Base-by-base conservation (phyloP, 2,113 vertebrate genomes). In the Carettochelys insculpta region DNA sequence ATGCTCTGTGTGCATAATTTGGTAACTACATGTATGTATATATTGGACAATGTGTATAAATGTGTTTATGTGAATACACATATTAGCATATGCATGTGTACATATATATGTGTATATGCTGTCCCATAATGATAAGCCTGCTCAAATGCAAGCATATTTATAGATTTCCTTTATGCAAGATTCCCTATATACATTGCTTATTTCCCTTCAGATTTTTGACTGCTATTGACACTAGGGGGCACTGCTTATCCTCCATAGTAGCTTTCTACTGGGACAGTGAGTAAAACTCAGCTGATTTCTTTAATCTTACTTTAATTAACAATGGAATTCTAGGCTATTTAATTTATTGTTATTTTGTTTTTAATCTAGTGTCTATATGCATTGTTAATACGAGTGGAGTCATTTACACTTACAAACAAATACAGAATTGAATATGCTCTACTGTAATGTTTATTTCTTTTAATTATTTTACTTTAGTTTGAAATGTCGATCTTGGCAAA, bases 221-320 rank as follows among this genome's bases (percentile, higher is more conserved):
- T 96, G 95, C 96, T 97, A 94, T 95, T 98, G 98, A 99, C 99
- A 98, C 99, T 99, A 99, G 99, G 98, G 99, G 99, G 99, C 99
- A 99, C 98, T 99, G 99, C 98, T 98, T 98, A 97, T 99, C 99
- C 98, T 99, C 98, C 94, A 95, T 98, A 98, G 97, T 93, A 76
- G 97, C 96, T 97, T 95, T 94, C 96, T 96, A 98, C 95, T 94
- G 92, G 91, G 97, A 95, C 88, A 83, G 92, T 85, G 95, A 96
- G 93, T 90, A 88, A 97, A 96, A 96, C 94, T 94, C 95, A 89
- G 94, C 97, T 98, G 97, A 97, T 98, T 98, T 98, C 97, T 96
- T 93, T 97, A 96, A 97, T 98, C 97, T 97, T 97, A 94, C 96
- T 98, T 98, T 98, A 97, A 98, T 98, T 97, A 98, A 97, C 92